Percentiles rank a stretch among this genome's conserved stretches.
These are phyloP conservation scores for Adelognathus sp. DNA, from an alignment of 2,888 invertebrate genomes.

Conservation along the genomic window DNA sequence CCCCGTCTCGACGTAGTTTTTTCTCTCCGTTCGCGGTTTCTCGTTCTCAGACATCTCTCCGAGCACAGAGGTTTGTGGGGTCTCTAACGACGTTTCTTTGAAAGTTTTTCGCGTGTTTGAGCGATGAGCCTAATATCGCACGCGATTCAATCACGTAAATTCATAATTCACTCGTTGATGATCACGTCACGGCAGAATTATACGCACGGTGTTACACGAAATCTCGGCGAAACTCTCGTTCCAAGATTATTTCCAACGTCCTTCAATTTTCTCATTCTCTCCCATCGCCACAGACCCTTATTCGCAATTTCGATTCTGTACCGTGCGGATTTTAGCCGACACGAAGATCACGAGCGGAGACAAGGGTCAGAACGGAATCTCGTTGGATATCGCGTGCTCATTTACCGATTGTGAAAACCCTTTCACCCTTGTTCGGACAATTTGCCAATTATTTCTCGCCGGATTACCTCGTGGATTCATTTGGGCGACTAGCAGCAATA, in stretches of 20 bases:
- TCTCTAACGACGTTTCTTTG: constrained; percentile 12
- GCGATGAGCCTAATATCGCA: not conserved
- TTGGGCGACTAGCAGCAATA: not conserved
- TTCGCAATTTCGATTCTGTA: not conserved
- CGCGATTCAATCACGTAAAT: constrained; percentile 1
- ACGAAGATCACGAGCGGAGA: not conserved
- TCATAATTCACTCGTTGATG: constrained; percentile 12
- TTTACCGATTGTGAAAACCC: not conserved
- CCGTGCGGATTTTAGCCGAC: not conserved
- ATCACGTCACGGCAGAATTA: not conserved
- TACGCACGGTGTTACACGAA: not conserved
- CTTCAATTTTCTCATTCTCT: not conserved
- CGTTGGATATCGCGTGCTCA: not conserved
- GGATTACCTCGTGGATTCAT: constrained; percentile 13
- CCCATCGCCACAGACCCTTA: not conserved
- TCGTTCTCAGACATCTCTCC: not conserved
- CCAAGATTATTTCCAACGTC: not conserved
- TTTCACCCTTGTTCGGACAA: not conserved
- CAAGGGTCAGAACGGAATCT: not conserved
- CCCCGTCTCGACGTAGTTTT: not conserved
- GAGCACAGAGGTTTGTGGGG: not conserved
- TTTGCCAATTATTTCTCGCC: constrained; percentile 7
- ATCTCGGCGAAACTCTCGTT: not conserved
- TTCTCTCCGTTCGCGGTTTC: not conserved
- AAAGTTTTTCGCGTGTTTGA: not conserved